Conservation (phyloP, 2,888 invertebrate species). For the Trimorus sp. region DNA sequence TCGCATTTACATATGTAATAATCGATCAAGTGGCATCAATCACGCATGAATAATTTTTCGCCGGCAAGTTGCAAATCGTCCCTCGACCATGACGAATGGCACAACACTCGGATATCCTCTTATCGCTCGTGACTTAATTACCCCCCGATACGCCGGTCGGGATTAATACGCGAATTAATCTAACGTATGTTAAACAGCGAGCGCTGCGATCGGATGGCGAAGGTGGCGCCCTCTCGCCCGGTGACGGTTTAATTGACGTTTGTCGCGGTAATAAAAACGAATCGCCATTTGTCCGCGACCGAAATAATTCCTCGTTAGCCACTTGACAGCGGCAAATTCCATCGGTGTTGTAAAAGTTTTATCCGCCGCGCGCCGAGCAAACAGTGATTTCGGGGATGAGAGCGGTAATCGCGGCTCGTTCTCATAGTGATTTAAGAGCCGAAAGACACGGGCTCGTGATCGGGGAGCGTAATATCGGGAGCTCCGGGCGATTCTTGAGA, state of each 20-base stretch:
- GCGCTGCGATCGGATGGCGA: no score
- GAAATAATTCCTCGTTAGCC: no score
- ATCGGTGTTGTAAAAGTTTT: no score
- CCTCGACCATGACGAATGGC: conserved; percentile 30
- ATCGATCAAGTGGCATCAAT: conserved; percentile 10
- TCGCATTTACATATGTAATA: conserved; percentile 12
- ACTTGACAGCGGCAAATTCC: no score
- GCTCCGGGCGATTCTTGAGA: conserved; percentile 49
- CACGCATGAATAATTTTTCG: conserved; percentile 16
- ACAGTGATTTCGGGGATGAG: conserved; percentile 57
- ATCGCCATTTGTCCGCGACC: no score
- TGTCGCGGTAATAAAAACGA: no score
- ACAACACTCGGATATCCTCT: conserved; percentile 29
- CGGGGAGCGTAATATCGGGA: conserved; percentile 51
- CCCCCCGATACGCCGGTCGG: conserved; percentile 34
- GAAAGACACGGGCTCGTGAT: conserved; percentile 63
- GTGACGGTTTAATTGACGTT: no score
- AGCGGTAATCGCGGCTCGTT: conserved; percentile 54
- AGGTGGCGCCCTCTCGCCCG: no score
- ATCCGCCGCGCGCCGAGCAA: conserved; percentile 12
- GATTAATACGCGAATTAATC: conserved; percentile 44
- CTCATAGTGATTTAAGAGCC: conserved; percentile 61
- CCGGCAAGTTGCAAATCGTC: conserved; percentile 2
- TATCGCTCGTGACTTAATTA: conserved; percentile 47
- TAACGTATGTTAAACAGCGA: conserved; percentile 48